These are phyloP conservation scores for Galeopsomyia nigrocyanea DNA, from an alignment of 2,888 invertebrate genomes.

Conservation along the genomic window DNA sequence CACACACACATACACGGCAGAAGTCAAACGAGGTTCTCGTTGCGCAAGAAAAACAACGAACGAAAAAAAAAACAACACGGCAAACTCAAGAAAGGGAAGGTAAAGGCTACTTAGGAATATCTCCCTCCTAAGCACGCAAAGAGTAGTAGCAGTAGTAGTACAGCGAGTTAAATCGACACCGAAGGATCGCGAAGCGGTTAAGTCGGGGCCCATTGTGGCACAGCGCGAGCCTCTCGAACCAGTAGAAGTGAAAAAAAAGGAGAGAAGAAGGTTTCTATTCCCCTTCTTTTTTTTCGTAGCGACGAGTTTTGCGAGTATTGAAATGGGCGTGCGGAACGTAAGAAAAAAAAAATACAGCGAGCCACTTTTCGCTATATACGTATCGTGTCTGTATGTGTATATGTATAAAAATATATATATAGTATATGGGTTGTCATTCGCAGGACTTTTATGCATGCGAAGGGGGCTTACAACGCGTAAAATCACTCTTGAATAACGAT, in stretches of 20 bases:
- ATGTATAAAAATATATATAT: too few species aligned
- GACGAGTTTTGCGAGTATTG: slow-evolving; percentile 62
- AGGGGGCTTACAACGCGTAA: slow-evolving; percentile 43
- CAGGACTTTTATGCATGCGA: slow-evolving; percentile 38
- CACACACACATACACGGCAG: too few species aligned
- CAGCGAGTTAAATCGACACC: slow-evolving; percentile 52
- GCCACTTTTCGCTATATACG: background rate
- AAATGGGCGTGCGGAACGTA: slow-evolving; percentile 51
- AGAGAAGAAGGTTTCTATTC: slow-evolving; percentile 17
- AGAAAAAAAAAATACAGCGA: background rate
- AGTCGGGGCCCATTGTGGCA: background rate
- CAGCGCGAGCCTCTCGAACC: background rate
- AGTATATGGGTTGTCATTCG: slow-evolving; percentile 55
- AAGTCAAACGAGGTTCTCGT: too few species aligned
- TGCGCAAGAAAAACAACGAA: too few species aligned
- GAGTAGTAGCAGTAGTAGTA: too few species aligned
- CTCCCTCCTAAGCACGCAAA: background rate
- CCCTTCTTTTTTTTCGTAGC: slow-evolving; percentile 29
- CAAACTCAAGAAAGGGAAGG: too few species aligned
- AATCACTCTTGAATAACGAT: slow-evolving; percentile 47
- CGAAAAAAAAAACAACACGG: too few species aligned
- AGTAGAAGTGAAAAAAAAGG: slow-evolving; percentile 3
- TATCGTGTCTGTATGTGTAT: background rate
- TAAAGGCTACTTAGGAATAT: slow-evolving; percentile 3
- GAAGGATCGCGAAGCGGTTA: slow-evolving; percentile 31